phyloP scores from a whole-genome alignment of 2,113 vertebrate genomes.

The Romanogobio albipinnatus region DNA sequence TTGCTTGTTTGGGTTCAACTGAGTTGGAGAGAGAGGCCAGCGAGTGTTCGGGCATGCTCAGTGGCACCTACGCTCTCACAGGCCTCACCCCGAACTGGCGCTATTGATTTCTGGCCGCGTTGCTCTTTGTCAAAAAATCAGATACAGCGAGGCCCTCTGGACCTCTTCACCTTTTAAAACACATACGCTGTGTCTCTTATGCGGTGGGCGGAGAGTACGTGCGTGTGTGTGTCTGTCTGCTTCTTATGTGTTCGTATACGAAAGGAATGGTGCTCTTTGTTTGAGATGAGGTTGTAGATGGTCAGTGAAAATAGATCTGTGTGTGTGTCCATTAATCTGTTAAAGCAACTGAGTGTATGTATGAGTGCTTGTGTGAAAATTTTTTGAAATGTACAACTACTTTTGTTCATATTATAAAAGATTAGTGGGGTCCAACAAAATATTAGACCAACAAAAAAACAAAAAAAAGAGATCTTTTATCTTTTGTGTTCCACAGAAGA shows the following conservation, averaged over 20 bases:
- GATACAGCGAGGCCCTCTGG: conserved; percentile 93
- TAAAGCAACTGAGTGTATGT: not conserved
- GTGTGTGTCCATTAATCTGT: not conserved
- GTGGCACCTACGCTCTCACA: conserved; percentile 76
- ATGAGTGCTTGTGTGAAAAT: no score
- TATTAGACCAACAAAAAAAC: no score
- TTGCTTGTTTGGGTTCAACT: conserved; percentile 96
- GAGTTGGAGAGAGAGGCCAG: conserved; percentile 61
- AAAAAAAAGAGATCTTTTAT: no score
- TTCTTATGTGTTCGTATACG: conserved; percentile 53
- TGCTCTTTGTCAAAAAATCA: conserved; percentile 99
- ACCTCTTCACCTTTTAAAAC: conserved; percentile 98
- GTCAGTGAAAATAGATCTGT: conserved; percentile 27
- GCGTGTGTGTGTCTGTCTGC: conserved; percentile 54
- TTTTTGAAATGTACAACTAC: not conserved
- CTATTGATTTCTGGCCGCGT: conserved; percentile 96
- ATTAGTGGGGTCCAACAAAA: not conserved
- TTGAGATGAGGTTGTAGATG: conserved; percentile 49
- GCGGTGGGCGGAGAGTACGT: conserved; percentile 62
- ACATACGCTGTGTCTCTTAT: conserved; percentile 87
- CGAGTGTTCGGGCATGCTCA: conserved; percentile 75
- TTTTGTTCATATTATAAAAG: not conserved
- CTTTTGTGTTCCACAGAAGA: not conserved
- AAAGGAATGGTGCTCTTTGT: conserved; percentile 54
- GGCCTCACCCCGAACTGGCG: conserved; percentile 79